Evolutionary conservation across 2,797 vertebrate genomes (phyloP).

Genomic region (Lepus oiostolus): DNA sequence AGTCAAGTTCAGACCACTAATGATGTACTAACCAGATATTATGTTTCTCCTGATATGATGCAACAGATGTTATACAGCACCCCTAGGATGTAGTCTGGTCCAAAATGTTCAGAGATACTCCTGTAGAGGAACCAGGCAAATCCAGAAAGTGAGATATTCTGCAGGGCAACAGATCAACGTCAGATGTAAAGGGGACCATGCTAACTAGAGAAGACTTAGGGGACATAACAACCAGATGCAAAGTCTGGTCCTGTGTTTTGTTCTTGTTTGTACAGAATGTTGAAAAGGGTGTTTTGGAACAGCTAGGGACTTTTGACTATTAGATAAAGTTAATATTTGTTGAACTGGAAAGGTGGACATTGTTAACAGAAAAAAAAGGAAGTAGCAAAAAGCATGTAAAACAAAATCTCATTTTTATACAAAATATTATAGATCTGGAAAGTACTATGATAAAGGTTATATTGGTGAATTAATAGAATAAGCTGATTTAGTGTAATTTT

Average conservation of each 20-base stretch:
- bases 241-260: not conserved
- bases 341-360: not conserved
- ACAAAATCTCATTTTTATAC: not conserved
- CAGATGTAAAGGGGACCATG: not conserved
- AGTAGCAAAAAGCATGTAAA: constrained; percentile 9
- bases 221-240: not conserved
- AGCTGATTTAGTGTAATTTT: constrained; percentile 1
- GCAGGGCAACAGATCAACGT: not conserved
- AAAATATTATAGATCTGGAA: not conserved
- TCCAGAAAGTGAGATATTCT: constrained; percentile 12
- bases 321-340: not conserved
- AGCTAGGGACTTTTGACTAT: not conserved
- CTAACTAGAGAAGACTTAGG: not conserved
- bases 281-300: not conserved
- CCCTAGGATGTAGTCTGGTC: not conserved
- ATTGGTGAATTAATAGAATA: not conserved
- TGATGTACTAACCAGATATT: not conserved
- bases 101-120: not conserved
- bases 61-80: not conserved
- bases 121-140: not conserved
- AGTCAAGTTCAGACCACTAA: not conserved
- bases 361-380: not conserved
- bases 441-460: not conserved
- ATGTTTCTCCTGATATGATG: not conserved
- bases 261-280: constrained; percentile 5